A percentile compares a stretch with the other conserved stretches of the same genome.
Conservation (phyloP, 2,113 vertebrate genomes). For the Castor canadensis region DNA sequence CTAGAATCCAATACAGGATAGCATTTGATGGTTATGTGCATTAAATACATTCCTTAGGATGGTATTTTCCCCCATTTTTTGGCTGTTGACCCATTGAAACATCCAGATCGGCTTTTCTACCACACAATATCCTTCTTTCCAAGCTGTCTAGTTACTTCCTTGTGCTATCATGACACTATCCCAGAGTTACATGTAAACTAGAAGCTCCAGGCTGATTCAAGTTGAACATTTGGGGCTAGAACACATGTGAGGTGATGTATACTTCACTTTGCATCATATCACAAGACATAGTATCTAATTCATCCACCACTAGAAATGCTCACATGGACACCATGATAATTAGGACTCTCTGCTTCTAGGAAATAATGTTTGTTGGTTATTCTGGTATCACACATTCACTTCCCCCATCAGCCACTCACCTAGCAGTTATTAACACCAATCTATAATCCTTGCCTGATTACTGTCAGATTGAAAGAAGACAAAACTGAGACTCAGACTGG, state of each 20-base stretch:
- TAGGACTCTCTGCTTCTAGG: slow-evolving; percentile 8
- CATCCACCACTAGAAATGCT: neutral
- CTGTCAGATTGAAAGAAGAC: slow-evolving; percentile 37
- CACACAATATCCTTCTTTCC: neutral
- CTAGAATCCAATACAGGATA: neutral
- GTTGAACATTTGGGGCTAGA: neutral
- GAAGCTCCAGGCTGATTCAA: neutral
- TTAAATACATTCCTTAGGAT: neutral
- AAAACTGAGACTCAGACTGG: neutral
- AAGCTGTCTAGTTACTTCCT: neutral
- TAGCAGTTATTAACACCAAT: slow-evolving; percentile 27
- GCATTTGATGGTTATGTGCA: neutral
- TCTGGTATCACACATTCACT: neutral
- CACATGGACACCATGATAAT: neutral
- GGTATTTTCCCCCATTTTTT: neutral
- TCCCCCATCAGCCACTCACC: neutral
- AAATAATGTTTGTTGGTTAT: slow-evolving; percentile 32
- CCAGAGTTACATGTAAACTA: neutral
- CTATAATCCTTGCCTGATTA: slow-evolving; percentile 2
- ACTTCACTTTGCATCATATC: neutral
- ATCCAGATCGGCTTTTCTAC: slow-evolving; percentile 1
- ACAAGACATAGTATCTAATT: neutral
- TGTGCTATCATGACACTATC: neutral
- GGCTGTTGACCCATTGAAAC: neutral
- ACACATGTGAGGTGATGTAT: neutral